Conservation (phyloP, 1,140 invertebrate species). For the Maconellicoccus hirsutus region DNA sequence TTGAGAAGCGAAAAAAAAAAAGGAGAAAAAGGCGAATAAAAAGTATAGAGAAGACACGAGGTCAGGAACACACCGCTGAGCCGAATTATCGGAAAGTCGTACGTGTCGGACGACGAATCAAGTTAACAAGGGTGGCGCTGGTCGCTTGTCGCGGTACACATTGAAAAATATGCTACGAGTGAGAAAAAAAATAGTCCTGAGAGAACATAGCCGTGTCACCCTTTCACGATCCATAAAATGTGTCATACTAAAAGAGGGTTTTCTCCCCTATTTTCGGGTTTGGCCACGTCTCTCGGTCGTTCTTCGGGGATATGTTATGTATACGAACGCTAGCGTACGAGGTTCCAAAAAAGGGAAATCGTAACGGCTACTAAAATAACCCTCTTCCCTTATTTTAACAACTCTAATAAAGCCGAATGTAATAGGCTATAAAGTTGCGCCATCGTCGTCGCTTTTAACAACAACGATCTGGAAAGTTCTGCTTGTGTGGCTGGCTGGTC, state of each 20-base stretch:
- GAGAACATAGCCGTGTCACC: too few relatives aligned
- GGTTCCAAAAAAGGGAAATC: not conserved
- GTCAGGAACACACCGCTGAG: too few relatives aligned
- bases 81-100: not conserved
- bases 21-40: too few relatives aligned
- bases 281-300: too few relatives aligned
- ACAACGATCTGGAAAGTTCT: conserved; percentile 12
- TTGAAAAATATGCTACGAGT: not conserved
- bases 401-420: conserved; percentile 19
- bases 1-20: not conserved
- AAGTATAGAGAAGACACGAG: too few relatives aligned
- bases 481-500: not conserved
- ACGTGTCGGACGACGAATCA: not conserved
- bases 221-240: not conserved
- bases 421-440: conserved; percentile 15
- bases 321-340: not conserved
- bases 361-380: conserved; percentile 17
- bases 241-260: not conserved
- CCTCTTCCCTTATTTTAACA: conserved; percentile 12
- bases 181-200: not conserved
- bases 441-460: not conserved
- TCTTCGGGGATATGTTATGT: too few relatives aligned
- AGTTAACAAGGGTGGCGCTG: not conserved
- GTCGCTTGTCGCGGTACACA: not conserved
- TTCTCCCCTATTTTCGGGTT: too few relatives aligned